These are phyloP conservation scores for Takifugu ocellatus DNA, from an alignment of 2,797 vertebrate genomes.

Conservation along the genomic window DNA sequence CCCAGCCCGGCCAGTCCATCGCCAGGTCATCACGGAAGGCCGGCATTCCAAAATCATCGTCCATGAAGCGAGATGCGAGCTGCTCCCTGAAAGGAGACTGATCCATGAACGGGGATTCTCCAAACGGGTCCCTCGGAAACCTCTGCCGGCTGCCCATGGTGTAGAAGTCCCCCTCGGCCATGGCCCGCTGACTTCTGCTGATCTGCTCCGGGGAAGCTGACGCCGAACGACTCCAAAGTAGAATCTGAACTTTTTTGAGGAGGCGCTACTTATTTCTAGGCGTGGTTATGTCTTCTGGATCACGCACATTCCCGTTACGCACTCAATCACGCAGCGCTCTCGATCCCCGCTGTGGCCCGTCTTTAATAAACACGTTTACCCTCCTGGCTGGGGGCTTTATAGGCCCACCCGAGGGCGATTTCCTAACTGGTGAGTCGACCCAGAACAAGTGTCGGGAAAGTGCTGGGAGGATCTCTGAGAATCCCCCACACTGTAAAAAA, in stretches of 20 bases:
- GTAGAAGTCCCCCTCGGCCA: conserved; percentile 82
- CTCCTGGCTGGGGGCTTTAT: conserved; percentile 62
- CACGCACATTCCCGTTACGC: conserved; percentile 46
- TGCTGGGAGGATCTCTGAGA: conserved; percentile 50
- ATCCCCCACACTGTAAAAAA: conserved; percentile 44
- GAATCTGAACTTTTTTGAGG: neutral
- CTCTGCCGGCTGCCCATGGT: conserved; percentile 82
- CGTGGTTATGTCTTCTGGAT: conserved; percentile 2
- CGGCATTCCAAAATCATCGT: conserved; percentile 91
- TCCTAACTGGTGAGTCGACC: conserved; percentile 26
- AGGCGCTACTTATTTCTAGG: neutral
- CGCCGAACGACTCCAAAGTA: neutral
- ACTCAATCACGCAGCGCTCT: conserved; percentile 2
- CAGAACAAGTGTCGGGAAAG: conserved; percentile 56
- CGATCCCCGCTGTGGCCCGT: neutral
- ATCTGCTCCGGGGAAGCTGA: conserved; percentile 1
- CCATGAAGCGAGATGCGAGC: conserved; percentile 87
- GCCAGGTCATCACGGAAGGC: conserved; percentile 89
- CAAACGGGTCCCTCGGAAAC: conserved; percentile 83
- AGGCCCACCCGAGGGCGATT: conserved; percentile 23
- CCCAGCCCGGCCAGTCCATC: conserved; percentile 93
- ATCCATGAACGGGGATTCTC: conserved; percentile 63
- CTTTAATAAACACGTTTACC: conserved; percentile 7
- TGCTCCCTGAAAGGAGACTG: conserved; percentile 81
- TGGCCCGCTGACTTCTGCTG: conserved; percentile 33